These are phyloP conservation scores for Crypturellus undulatus DNA, from an alignment of 2,113 vertebrate species.

Conservation along the genomic window DNA sequence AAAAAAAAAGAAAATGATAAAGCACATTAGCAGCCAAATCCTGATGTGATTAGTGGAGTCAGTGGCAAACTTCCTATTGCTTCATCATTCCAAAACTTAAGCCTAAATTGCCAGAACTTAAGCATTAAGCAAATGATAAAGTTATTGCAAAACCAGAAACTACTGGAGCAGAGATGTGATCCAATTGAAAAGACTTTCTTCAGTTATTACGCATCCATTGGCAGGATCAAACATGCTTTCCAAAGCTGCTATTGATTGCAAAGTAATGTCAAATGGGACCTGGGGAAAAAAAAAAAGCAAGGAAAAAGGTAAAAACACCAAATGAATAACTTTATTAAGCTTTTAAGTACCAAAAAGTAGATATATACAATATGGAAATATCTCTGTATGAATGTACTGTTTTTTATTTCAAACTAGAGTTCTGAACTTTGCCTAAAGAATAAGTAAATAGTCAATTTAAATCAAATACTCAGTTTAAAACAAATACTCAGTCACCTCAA, in stretches of 20 bases:
- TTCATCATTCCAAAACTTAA: background rate
- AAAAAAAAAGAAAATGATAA: background rate
- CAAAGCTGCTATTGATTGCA: conserved; percentile 76
- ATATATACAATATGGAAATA: background rate
- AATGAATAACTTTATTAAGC: background rate
- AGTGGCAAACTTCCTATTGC: background rate
- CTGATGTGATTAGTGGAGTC: background rate
- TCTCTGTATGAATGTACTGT: background rate
- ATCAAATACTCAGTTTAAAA: background rate
- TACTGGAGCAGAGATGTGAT: conserved; percentile 79
- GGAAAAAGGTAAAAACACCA: background rate
- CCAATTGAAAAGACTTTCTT: conserved; percentile 81
- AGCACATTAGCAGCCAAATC: background rate
- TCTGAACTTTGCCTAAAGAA: background rate
- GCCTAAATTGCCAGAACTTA: background rate
- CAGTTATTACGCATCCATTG: conserved; percentile 72
- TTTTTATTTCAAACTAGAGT: background rate
- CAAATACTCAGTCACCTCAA: background rate
- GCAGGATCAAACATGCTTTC: conserved; percentile 85
- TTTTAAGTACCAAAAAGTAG: background rate
- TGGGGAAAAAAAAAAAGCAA: conserved; percentile 47
- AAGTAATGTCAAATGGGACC: conserved; percentile 82
- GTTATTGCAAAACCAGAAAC: conserved; percentile 19
- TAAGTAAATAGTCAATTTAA: background rate
- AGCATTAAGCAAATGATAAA: background rate